These are phyloP conservation scores for Oncopodura yosiiana DNA, from an alignment of 1,140 invertebrate genomes.

Conservation along the genomic window DNA sequence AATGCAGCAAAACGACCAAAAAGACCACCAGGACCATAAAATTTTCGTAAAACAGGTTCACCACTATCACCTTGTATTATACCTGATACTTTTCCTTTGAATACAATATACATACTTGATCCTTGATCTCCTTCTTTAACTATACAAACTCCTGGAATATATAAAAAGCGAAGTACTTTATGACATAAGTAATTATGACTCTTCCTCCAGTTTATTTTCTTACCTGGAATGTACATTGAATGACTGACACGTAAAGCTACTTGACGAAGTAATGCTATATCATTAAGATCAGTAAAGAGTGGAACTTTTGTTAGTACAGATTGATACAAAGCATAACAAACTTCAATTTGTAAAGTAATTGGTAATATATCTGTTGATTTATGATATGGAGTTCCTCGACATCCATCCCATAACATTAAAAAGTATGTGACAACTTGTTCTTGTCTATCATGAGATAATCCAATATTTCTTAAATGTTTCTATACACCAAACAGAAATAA, in stretches of 20 bases:
- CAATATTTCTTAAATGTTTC: conserved; percentile 25
- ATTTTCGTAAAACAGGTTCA: background rate
- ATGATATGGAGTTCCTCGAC: conserved; percentile 15
- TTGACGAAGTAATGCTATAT: conserved; percentile 14
- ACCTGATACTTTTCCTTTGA: conserved; percentile 11
- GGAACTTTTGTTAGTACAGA: conserved; percentile 2
- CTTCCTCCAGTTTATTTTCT: conserved; percentile 2
- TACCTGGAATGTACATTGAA: conserved; percentile 15
- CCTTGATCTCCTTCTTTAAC: conserved; percentile 5
- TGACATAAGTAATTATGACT: background rate
- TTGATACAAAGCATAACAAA: conserved; percentile 9
- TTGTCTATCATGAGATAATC: conserved; percentile 4
- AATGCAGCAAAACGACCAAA: conserved; percentile 15
- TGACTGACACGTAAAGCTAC: conserved; percentile 8
- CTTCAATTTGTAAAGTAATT: conserved; percentile 4
- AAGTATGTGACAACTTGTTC: conserved; percentile 14
- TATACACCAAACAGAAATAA: background rate
- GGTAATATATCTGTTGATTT: conserved; percentile 7
- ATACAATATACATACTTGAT: conserved; percentile 11
- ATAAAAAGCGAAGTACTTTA: too few species aligned
- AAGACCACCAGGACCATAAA: background rate
- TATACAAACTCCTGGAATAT: background rate
- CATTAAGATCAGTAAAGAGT: conserved; percentile 2
- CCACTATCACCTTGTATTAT: background rate
- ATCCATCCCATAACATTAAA: conserved; percentile 14